Conservation (phyloP, 2,888 invertebrate genomes). For the Euplagia quadripunctaria region DNA sequence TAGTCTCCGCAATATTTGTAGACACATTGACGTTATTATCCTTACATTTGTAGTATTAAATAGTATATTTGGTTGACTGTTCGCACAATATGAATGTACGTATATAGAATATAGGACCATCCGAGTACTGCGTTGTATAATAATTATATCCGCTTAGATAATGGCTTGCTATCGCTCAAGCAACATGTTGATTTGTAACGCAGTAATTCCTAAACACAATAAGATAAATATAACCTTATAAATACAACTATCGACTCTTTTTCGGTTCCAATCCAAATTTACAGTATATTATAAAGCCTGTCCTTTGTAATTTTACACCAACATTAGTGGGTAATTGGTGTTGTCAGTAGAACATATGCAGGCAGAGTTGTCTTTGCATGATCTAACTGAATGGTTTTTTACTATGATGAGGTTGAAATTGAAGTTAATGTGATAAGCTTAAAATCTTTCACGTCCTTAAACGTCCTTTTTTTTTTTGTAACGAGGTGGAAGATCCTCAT, state of each 20-base stretch:
- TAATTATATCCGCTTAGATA: not conserved
- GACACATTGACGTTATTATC: conserved; percentile 60
- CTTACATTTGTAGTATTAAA: conserved; percentile 31
- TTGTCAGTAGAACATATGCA: not conserved
- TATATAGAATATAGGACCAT: not conserved
- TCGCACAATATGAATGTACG: not conserved
- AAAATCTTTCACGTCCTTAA: not conserved
- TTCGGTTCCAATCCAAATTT: not conserved
- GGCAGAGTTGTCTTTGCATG: not conserved
- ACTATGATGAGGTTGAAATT: not conserved
- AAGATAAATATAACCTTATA: not conserved
- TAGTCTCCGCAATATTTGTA: conserved; percentile 72
- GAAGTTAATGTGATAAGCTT: not conserved
- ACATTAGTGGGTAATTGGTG: conserved; percentile 14
- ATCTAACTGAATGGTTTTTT: not conserved
- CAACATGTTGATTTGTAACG: not conserved
- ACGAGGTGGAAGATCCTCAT: too few relatives aligned
- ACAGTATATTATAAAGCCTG: not conserved
- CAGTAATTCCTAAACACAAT: not conserved
- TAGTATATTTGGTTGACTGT: not conserved
- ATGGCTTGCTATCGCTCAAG: not conserved
- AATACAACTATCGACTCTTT: not conserved
- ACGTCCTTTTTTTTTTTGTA: too few relatives aligned
- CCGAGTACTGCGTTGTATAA: too few relatives aligned
- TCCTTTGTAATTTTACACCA: not conserved